phyloP scores from a whole-genome alignment of 1,140 invertebrate species.

The Drosophila grimshawi region DNA sequence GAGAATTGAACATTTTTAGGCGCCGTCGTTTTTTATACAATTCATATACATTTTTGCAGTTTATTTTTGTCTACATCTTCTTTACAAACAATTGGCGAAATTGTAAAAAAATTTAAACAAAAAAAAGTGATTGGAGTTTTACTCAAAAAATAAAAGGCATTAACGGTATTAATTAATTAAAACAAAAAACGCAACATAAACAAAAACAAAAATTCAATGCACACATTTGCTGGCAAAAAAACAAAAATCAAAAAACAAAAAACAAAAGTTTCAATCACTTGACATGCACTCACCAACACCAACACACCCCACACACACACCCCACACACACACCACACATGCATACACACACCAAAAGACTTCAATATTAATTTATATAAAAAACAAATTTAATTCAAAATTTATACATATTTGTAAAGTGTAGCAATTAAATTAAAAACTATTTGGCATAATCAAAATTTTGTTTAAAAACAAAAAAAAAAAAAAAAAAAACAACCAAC shows the following conservation, averaged over 20 bases:
- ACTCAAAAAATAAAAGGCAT: conserved; percentile 68
- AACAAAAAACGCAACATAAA: conserved; percentile 27
- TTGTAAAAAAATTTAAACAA: conserved; percentile 40
- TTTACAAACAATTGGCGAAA: conserved; percentile 36
- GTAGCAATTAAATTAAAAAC: conserved; percentile 38
- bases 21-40: conserved; percentile 43
- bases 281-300: conserved; percentile 25
- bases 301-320: conserved; percentile 22
- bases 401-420: conserved; percentile 46
- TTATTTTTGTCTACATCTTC: conserved; percentile 15
- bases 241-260: conserved; percentile 13
- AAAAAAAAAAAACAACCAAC: conserved; percentile 29
- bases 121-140: conserved; percentile 80
- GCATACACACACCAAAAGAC: conserved; percentile 71
- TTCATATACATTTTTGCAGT: conserved; percentile 28
- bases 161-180: conserved; percentile 60
- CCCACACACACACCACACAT: conserved; percentile 22
- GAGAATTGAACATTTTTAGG: conserved; percentile 42
- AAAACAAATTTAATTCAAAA: conserved; percentile 53
- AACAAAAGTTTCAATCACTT: conserved; percentile 63
- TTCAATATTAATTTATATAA: conserved; percentile 77
- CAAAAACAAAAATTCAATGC: conserved; percentile 17
- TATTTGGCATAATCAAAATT: conserved; percentile 74
- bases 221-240: conserved; percentile 37
- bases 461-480: conserved; percentile 42